Evolutionary conservation across 92 coral and sea anemone genomes (phyloP), one percentile per base, ranked within the genome.

Genomic region (Zoanthus solanderi): DNA sequence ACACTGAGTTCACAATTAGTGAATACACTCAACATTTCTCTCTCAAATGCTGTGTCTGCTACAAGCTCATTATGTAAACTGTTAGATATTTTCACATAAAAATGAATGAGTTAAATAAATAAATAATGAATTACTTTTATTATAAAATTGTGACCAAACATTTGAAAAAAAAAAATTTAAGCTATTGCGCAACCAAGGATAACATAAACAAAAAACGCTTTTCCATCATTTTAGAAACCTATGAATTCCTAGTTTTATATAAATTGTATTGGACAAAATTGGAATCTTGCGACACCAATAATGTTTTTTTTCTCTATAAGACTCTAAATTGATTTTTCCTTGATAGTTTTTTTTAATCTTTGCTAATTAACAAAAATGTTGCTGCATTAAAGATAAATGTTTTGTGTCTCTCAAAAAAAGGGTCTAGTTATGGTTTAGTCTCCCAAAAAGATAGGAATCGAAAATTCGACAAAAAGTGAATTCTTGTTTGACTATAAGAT

Each of bases 351-450:
- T 16, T 61, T 61, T 61, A 12, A 78, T 54, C 30, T 56, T 44
- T 31, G 56, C 37, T 63, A 61, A 23, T 1, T 42, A 66, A 66
- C 34, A 12, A 11, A 81, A 81, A 23, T 44, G 23, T 45, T 37
- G 45, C 31, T 45, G 17, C 85, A 81, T 81, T 81, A 81, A 81
- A 81, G 53, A 65, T 81, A 75, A 29, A 81, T 81, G 85, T 17
- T 81, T 81, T 81, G 75, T 81, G 85, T 81, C 85, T 81, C 58
- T 81, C 75, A 44, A 67, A 44, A n/a, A 81, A 63, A 10, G 46
- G 45, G 46, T 63, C 9, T 52, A 65, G 75, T 81, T 58, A 28
- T 1, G 65, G 85, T 23, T 16, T 79, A 32, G 23, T 65, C 46
- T 28, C 18, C 15, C 7, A 46, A 31, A 81, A 80, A 65, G 3